Evolutionary conservation across 2,113 vertebrate species (phyloP), one percentile per base, ranked within the genome.

Genomic region (Psammodynastes pulverulentus): DNA sequence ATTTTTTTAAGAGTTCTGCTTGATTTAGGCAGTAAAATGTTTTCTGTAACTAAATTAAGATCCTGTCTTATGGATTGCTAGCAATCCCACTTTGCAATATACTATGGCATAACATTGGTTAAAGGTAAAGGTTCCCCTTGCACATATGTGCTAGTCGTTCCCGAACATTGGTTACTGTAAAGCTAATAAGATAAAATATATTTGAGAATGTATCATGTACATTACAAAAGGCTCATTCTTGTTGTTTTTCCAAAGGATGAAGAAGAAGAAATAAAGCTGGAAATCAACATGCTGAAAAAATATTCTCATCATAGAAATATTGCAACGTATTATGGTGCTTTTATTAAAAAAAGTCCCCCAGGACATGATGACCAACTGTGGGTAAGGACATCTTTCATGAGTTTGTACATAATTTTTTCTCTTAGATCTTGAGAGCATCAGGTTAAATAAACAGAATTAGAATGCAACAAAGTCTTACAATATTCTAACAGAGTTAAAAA

Each of bases 281-380:
- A 99, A 97, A 99, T 99, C 96, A 99, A 99, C 97, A 99, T 99
- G 99, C 96, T 99, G 94, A 99, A 99, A 97, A 99, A 99, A 94
- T 99, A 99, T 86, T 99, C 99, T 87, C 99, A 99, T 96, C 99
- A 99, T 96, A 98, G 99, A 96, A 99, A 99, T 95, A 99, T 99
- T 45, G 99, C 99, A 95, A 99, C 99, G n/a, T 99, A 99, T 39
- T 99, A 99, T 1, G 99, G 99, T 96, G 99, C 99, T 96, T 99
- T 99, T 96, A 99, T 99, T 97, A 99, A 99, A 96, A 99, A 99
- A 93, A 99, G 99, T 94, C 99, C 99, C 12, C 99, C 99, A 3
- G 99, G 99, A 46, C 99, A 99, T 7, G 99, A 99, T 15, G 99
- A 99, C 97, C 99, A 99, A 86, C 98, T 99, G 15, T 99, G 99